These are phyloP conservation scores for Meleagris gallopavo DNA, from an alignment of 2,113 vertebrate species.

Conservation along the genomic window DNA sequence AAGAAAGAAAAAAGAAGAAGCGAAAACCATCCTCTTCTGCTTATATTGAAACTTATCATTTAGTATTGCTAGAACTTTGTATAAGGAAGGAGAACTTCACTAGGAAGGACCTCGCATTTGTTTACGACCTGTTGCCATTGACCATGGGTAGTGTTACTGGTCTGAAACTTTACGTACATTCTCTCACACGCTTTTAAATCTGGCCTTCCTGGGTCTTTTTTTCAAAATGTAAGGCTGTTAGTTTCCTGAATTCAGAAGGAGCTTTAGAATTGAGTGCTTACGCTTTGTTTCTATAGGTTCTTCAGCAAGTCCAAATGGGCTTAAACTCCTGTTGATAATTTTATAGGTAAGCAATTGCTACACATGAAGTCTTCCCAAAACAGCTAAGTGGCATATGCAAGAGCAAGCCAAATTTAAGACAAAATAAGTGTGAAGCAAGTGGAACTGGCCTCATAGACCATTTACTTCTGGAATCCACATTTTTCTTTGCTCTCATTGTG, in stretches of 20 bases:
- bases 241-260: background rate
- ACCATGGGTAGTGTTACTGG: background rate
- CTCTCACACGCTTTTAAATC: background rate
- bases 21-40: background rate
- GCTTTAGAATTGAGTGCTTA: background rate
- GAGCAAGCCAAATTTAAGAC: conserved; percentile 34
- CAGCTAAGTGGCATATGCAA: conserved; percentile 27
- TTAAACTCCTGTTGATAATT: conserved; percentile 56
- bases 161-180: background rate
- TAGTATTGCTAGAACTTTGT: background rate
- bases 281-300: conserved; percentile 26
- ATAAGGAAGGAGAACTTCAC: background rate
- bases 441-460: conserved; percentile 45
- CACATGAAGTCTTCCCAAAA: conserved; percentile 43
- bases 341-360: conserved; percentile 63
- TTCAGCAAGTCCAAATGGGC: background rate
- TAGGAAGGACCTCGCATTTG: background rate
- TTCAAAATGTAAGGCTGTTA: background rate
- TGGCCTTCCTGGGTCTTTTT: background rate
- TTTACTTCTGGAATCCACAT: conserved; percentile 63
- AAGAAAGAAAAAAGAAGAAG: background rate
- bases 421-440: conserved; percentile 62
- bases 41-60: background rate
- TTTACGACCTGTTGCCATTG: background rate
- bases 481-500: conserved; percentile 53